Evolutionary conservation across 2,888 invertebrate species (phyloP).

Genomic region (Tetranychus piercei): DNA sequence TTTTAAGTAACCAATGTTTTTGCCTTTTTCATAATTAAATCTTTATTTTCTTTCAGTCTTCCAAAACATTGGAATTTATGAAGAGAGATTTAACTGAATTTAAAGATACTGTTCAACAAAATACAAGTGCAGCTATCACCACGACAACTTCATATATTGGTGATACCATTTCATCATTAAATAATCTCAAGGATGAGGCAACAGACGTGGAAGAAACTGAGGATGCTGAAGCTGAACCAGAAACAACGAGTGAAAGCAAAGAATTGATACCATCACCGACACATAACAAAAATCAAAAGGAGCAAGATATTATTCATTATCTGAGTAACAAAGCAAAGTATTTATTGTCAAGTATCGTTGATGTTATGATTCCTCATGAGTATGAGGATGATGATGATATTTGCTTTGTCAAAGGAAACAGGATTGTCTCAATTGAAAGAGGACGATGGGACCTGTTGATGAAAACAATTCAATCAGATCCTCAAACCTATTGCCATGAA

Average conservation of each 20-base stretch:
- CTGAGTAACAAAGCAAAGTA: slow-evolving; percentile 12
- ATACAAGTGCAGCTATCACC: slow-evolving; percentile 45
- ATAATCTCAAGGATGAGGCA: slow-evolving; percentile 8
- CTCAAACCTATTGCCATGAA: slow-evolving; percentile 51
- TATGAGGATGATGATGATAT: slow-evolving; percentile 19
- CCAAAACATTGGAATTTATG: slow-evolving; percentile 54
- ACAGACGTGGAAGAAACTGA: neutral
- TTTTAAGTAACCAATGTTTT: too few species aligned
- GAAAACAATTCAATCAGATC: slow-evolving; percentile 50
- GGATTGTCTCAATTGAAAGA: slow-evolving; percentile 14
- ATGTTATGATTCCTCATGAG: slow-evolving; percentile 13
- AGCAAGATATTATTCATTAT: neutral
- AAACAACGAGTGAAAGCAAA: slow-evolving; percentile 4
- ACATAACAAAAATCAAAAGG: slow-evolving; percentile 6
- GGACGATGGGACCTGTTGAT: slow-evolving; percentile 42
- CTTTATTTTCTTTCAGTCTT: slow-evolving; percentile 39
- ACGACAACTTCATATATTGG: slow-evolving; percentile 39
- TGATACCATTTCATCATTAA: slow-evolving; percentile 17
- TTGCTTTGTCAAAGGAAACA: slow-evolving; percentile 12
- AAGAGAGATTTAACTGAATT: slow-evolving; percentile 57
- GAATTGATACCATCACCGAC: neutral
- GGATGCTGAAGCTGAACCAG: slow-evolving; percentile 2
- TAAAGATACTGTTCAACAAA: slow-evolving; percentile 46
- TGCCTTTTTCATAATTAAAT: too few species aligned
- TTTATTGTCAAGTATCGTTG: slow-evolving; percentile 15